These are phyloP conservation scores for Cabera pusaria DNA, from an alignment of 2,888 invertebrate genomes.

Conservation along the genomic window DNA sequence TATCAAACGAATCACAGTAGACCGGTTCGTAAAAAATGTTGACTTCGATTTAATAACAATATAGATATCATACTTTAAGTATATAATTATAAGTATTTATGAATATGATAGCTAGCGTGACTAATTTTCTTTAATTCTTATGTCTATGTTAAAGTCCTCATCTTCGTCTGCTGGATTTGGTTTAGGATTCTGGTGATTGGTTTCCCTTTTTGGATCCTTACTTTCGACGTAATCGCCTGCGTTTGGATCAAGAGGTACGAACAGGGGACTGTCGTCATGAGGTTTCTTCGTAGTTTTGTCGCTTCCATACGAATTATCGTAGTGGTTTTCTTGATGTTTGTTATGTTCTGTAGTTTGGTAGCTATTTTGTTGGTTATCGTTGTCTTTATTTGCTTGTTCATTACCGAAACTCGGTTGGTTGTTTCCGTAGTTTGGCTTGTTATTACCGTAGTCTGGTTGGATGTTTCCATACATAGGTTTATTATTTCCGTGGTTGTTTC, in stretches of 20 bases:
- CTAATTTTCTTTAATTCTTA: constrained; percentile 51
- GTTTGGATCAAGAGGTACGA: constrained; percentile 59
- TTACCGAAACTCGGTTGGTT: constrained; percentile 5
- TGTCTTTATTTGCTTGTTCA: constrained; percentile 6
- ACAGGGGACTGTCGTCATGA: constrained; percentile 48
- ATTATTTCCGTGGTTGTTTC: constrained; percentile 9
- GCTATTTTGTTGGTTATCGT: constrained; percentile 2
- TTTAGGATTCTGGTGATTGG: constrained; percentile 31
- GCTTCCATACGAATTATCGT: constrained; percentile 6
- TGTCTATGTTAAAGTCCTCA: constrained; percentile 58
- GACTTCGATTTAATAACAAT: no score
- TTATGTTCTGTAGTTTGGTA: constrained; percentile 11
- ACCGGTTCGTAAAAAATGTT: no score
- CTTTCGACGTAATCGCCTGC: constrained; percentile 52
- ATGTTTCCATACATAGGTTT: constrained; percentile 2
- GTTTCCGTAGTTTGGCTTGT: neutral
- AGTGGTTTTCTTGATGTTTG: constrained; percentile 13
- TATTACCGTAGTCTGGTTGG: constrained; percentile 8
- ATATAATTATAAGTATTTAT: no score
- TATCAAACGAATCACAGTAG: no score
- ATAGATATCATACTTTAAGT: no score
- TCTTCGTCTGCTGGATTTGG: constrained; percentile 43
- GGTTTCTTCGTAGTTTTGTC: constrained; percentile 48
- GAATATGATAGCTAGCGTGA: no score
- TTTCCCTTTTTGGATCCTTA: constrained; percentile 63